Evolutionary conservation across 2,113 vertebrate genomes (phyloP).

Genomic region (Lipophrys pholis): DNA sequence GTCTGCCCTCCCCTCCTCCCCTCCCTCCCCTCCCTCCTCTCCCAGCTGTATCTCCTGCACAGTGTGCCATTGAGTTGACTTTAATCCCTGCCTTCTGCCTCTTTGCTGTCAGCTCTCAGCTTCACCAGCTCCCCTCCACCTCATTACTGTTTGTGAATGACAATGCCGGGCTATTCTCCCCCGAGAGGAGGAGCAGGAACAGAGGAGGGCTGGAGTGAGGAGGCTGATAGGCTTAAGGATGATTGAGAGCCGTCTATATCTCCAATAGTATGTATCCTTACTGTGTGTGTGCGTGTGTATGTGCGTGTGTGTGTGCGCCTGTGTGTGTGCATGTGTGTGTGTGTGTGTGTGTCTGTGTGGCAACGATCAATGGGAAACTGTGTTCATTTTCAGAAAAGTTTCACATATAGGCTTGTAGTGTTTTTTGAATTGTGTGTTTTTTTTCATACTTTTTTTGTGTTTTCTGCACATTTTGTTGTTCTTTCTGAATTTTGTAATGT

Average conservation of each 20-base stretch:
- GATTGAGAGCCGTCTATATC: constrained; percentile 9
- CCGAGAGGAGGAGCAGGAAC: constrained; percentile 18
- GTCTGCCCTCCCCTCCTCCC: background rate
- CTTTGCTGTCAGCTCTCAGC: constrained; percentile 37
- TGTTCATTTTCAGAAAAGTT: constrained; percentile 5
- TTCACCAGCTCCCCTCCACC: constrained; percentile 40
- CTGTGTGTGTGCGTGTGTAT: background rate
- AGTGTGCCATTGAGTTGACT: constrained; percentile 46
- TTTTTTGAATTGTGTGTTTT: too few species aligned
- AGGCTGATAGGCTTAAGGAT: constrained; percentile 24
- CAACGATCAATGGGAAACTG: too few species aligned
- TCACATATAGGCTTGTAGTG: too few species aligned
- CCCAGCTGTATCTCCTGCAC: constrained; percentile 13
- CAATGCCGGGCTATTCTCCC: constrained; percentile 49
- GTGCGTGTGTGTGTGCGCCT: constrained; percentile 2
- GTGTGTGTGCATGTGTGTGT: constrained; percentile 2
- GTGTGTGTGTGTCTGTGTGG: background rate
- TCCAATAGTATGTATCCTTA: background rate
- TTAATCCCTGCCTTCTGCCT: constrained; percentile 39
- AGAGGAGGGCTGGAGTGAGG: constrained; percentile 7
- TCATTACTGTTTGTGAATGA: constrained; percentile 64
- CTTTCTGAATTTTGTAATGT: too few species aligned
- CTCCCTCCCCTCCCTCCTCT: background rate
- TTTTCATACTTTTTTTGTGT: too few species aligned
- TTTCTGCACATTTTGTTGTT: too few species aligned